Conservation (phyloP, 1,140 invertebrate genomes). For the Brachystomella parvula region DNA sequence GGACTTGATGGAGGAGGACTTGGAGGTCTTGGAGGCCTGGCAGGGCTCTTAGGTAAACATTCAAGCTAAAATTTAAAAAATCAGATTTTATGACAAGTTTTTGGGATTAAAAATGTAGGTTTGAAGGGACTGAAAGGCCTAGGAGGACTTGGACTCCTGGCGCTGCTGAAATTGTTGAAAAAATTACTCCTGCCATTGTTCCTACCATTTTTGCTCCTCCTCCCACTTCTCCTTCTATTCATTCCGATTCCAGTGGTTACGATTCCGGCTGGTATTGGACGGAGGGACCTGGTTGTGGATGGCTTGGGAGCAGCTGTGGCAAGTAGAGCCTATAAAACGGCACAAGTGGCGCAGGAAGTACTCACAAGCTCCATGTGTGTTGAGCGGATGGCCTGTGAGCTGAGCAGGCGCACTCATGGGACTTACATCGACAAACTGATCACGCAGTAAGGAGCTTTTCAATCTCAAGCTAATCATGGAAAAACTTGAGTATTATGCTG, state of each 20-base stretch:
- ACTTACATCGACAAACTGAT: constrained; percentile 32
- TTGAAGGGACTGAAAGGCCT: constrained; percentile 36
- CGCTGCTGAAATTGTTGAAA: constrained; percentile 34
- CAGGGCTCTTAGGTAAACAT: constrained; percentile 33
- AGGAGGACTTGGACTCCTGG: constrained; percentile 34
- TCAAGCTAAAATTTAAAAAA: too few relatives aligned
- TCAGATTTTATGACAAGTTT: too few relatives aligned
- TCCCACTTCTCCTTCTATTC: constrained; percentile 34
- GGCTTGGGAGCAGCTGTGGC: constrained; percentile 22
- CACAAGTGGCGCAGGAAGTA: constrained; percentile 35
- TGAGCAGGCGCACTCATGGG: constrained; percentile 29
- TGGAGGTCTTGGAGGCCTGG: constrained; percentile 28
- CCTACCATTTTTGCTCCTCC: constrained; percentile 25
- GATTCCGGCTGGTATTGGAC: constrained; percentile 15
- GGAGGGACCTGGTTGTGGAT: constrained; percentile 9
- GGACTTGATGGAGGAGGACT: constrained; percentile 17
- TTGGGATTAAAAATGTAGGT: too few relatives aligned
- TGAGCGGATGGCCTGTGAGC: constrained; percentile 35
- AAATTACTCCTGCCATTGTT: constrained; percentile 32
- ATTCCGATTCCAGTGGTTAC: constrained; percentile 36
- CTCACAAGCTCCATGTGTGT: constrained; percentile 32
- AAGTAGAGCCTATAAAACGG: constrained; percentile 26
- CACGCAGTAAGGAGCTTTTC: constrained; percentile 22
- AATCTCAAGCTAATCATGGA: constrained; percentile 2
- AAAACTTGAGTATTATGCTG: not conserved